These are phyloP conservation scores for Python bivittatus DNA, from an alignment of 2,113 vertebrate genomes.

Conservation along the genomic window DNA sequence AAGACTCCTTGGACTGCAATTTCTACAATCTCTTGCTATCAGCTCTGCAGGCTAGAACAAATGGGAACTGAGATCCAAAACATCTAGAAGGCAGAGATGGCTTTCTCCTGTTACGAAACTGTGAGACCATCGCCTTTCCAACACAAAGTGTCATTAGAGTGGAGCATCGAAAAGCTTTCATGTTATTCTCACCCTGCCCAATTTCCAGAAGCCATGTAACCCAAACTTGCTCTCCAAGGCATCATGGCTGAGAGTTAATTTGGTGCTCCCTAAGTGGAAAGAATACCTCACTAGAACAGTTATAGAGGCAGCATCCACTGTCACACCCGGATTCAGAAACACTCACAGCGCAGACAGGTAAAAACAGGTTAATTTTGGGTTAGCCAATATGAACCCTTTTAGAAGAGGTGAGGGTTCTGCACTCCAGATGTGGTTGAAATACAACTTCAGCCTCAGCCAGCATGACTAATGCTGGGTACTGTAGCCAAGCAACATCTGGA, in stretches of 20 bases:
- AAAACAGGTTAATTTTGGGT: slow-evolving; percentile 12
- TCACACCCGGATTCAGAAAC: neutral
- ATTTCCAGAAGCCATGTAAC: neutral
- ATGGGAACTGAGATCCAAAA: neutral
- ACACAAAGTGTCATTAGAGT: neutral
- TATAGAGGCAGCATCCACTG: neutral
- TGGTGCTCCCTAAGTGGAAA: slow-evolving; percentile 32
- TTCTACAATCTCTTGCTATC: neutral
- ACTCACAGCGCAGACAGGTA: slow-evolving; percentile 15
- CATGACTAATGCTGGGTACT: neutral
- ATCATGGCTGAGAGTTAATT: neutral
- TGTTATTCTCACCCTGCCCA: neutral
- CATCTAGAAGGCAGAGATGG: neutral
- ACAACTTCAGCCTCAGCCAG: neutral
- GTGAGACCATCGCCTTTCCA: neutral
- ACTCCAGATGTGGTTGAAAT: neutral
- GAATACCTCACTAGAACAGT: slow-evolving; percentile 17
- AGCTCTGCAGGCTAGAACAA: neutral
- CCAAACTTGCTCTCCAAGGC: slow-evolving; percentile 45
- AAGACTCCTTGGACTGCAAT: neutral
- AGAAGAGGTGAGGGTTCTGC: neutral
- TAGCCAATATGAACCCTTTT: slow-evolving; percentile 18
- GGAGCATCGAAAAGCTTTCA: slow-evolving; percentile 42
- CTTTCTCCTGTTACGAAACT: neutral
- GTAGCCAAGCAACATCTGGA: neutral